Evolutionary conservation across 2,888 invertebrate species (phyloP).

Genomic region (Andrena dorsata): DNA sequence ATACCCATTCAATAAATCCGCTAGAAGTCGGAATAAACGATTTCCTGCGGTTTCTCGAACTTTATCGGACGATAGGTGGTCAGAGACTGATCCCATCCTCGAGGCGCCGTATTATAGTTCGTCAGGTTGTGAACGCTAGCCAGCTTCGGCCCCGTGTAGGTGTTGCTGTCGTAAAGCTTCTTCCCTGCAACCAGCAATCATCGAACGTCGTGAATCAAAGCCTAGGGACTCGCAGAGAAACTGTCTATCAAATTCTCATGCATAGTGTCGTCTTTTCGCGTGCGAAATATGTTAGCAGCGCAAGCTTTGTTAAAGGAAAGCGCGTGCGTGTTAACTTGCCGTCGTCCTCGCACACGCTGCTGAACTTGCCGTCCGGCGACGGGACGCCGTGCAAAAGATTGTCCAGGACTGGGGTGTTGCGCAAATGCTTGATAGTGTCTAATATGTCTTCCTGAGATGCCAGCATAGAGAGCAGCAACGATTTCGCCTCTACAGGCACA

Average conservation of each 20-base stretch:
- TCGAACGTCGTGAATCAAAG: too few species aligned
- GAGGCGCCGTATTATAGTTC: slow-evolving; percentile 93
- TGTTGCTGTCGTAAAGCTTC: slow-evolving; percentile 74
- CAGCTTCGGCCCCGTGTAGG: slow-evolving; percentile 81
- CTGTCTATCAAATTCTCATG: too few species aligned
- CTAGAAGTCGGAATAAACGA: slow-evolving; percentile 83
- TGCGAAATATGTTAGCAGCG: too few species aligned
- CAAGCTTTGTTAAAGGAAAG: slow-evolving; percentile 48
- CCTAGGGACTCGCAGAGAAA: too few species aligned
- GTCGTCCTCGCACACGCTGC: slow-evolving; percentile 1
- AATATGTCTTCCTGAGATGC: slow-evolving; percentile 79
- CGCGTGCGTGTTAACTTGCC: slow-evolving; percentile 76
- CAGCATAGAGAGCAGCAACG: slow-evolving; percentile 76
- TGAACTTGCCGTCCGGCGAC: slow-evolving; percentile 71
- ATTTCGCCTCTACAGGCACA: slow-evolving; percentile 67
- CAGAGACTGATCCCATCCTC: slow-evolving; percentile 91
- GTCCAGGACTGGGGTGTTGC: slow-evolving; percentile 79
- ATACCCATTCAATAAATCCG: slow-evolving; percentile 36
- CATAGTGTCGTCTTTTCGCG: too few species aligned
- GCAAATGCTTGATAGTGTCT: slow-evolving; percentile 78
- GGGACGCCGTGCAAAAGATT: slow-evolving; percentile 76
- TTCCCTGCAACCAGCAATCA: slow-evolving; percentile 70
- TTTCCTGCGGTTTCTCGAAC: slow-evolving; percentile 87
- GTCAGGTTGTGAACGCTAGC: slow-evolving; percentile 84
- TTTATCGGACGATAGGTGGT: slow-evolving; percentile 91